phyloP scores from a whole-genome alignment of 2,113 vertebrate genomes.

The Microcebus murinus region DNA sequence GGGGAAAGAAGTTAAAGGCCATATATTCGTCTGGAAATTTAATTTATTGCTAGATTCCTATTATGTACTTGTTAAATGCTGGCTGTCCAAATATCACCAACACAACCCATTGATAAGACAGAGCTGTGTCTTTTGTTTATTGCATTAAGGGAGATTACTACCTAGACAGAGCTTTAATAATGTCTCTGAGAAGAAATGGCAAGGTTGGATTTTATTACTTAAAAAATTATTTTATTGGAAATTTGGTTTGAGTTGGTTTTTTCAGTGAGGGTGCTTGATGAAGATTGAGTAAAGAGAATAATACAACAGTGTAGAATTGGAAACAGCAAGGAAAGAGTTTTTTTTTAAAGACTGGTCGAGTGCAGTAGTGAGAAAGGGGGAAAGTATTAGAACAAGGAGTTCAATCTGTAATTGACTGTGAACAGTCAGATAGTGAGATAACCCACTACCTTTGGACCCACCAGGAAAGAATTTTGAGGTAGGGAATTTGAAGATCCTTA shows the following conservation, averaged over 20 bases:
- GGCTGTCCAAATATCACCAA: background rate
- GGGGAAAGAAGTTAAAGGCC: background rate
- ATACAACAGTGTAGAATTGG: background rate
- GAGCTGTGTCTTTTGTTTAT: background rate
- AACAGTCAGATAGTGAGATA: too few species aligned
- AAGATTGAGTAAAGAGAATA: background rate
- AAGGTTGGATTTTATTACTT: background rate
- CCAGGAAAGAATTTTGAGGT: background rate
- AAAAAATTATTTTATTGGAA: background rate
- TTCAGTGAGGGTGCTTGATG: background rate
- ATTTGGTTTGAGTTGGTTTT: background rate
- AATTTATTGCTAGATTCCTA: background rate
- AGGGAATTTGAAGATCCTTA: background rate
- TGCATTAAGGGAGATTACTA: background rate
- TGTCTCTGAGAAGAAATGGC: background rate
- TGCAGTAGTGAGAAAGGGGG: too few species aligned
- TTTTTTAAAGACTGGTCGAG: too few species aligned
- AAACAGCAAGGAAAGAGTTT: background rate
- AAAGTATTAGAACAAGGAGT: too few species aligned
- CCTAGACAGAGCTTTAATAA: background rate
- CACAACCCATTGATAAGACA: background rate
- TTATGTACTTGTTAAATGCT: background rate
- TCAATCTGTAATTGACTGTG: too few species aligned
- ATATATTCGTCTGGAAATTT: background rate
- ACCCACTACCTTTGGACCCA: too few species aligned